A percentile compares a stretch with the other conserved stretches of the same genome.
These are phyloP conservation scores for Thermophis baileyi DNA, from an alignment of 2,113 vertebrate genomes.

Conservation along the genomic window DNA sequence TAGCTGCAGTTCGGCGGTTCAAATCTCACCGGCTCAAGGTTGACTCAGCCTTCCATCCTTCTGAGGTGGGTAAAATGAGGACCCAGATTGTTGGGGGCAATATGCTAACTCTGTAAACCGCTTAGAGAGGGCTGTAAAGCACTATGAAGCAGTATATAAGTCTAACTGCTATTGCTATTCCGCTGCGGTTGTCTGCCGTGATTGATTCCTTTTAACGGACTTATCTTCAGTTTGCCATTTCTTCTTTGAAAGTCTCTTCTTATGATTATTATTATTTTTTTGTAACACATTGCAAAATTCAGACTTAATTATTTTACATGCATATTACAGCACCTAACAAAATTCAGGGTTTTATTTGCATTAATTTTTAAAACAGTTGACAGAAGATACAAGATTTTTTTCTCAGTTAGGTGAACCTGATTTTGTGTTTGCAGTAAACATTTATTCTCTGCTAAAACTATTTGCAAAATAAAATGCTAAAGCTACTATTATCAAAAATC, in stretches of 20 bases:
- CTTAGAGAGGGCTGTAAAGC: too few species aligned
- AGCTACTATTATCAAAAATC: conserved; percentile 1
- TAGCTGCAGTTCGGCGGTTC: too few species aligned
- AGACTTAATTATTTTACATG: conserved; percentile 6
- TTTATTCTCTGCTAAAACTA: neutral
- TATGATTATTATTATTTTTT: neutral
- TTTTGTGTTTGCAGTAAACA: conserved; percentile 32
- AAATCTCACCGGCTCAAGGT: too few species aligned
- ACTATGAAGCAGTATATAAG: too few species aligned
- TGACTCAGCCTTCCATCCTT: too few species aligned
- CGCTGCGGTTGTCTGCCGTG: neutral
- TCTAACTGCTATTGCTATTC: too few species aligned
- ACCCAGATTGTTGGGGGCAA: too few species aligned
- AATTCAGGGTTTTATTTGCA: conserved; percentile 14
- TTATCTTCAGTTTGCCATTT: neutral
- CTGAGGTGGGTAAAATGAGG: too few species aligned
- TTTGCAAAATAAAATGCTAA: neutral
- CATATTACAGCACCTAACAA: conserved; percentile 3
- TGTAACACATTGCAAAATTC: neutral
- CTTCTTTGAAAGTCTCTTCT: neutral
- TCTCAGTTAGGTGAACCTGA: conserved; percentile 3
- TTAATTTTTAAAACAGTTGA: neutral
- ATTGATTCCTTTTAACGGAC: neutral
- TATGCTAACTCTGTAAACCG: too few species aligned
- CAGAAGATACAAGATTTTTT: neutral